Percentiles rank a stretch among this genome's conserved stretches.
Conservation (phyloP, 2,888 invertebrate genomes). For the Eudasyphora cyanicolor region DNA sequence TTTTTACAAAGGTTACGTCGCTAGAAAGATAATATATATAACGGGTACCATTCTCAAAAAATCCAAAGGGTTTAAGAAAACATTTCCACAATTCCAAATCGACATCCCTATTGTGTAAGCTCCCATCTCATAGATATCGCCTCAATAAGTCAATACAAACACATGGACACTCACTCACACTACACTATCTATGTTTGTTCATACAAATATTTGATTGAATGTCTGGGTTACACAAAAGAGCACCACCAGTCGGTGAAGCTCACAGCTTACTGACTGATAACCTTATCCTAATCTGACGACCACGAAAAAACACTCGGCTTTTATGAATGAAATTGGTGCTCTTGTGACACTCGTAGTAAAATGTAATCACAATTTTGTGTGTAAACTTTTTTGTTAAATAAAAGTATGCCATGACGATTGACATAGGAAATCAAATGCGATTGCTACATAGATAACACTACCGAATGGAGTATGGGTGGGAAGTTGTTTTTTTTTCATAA, state of each 20-base stretch:
- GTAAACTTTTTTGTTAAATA: too few relatives aligned
- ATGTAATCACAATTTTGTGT: background rate
- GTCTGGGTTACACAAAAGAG: background rate
- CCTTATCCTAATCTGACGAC: conserved; percentile 5
- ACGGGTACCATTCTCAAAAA: background rate
- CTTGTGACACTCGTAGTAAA: background rate
- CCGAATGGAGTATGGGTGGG: too few relatives aligned
- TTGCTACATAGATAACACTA: too few relatives aligned
- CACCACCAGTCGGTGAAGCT: background rate
- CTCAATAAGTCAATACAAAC: background rate
- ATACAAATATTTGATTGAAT: conserved; percentile 17
- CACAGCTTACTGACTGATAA: too few relatives aligned
- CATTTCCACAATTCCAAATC: conserved; percentile 1
- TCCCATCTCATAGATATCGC: background rate
- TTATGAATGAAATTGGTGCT: conserved; percentile 15
- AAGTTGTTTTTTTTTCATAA: too few relatives aligned
- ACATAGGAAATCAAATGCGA: too few relatives aligned
- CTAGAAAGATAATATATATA: background rate
- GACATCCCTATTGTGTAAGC: background rate
- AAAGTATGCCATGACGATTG: too few relatives aligned
- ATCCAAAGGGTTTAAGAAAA: too few relatives aligned
- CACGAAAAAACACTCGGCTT: background rate
- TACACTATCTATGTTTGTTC: background rate
- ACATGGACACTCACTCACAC: background rate
- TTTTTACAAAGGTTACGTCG: background rate